Percentiles rank a stretch among this genome's conserved stretches.
phyloP scores from a whole-genome alignment of 35 echinoderm and acorn worm genomes.

The Eucidaris tribuloides region DNA sequence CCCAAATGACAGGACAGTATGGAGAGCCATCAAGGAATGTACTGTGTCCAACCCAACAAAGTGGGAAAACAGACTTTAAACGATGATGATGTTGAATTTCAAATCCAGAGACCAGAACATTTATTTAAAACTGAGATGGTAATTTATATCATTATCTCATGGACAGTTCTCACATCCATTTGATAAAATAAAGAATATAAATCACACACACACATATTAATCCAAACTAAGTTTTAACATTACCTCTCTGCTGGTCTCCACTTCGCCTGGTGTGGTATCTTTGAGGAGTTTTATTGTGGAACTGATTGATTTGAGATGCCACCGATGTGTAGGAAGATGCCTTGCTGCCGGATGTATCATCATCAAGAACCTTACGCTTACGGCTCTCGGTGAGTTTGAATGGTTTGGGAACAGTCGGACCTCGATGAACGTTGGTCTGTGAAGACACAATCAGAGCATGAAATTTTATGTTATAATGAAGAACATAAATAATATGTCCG shows the following conservation, averaged over 20 bases:
- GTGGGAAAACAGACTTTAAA: background rate
- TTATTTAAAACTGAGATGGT: background rate
- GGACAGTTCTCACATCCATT: background rate
- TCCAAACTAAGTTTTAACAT: background rate
- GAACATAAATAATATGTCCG: too few relatives aligned
- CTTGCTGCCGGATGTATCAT: background rate
- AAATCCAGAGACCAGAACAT: background rate
- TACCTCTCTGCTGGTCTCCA: constrained; percentile 73
- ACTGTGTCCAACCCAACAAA: background rate
- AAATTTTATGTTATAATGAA: background rate
- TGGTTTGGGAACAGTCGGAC: constrained; percentile 46
- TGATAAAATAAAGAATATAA: background rate
- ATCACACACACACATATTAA: background rate
- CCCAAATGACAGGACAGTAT: too few relatives aligned
- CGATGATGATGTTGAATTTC: too few relatives aligned
- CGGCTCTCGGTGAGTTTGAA: constrained; percentile 48
- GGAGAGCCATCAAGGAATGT: too few relatives aligned
- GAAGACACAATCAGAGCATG: background rate
- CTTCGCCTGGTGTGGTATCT: constrained; percentile 58
- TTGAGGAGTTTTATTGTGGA: constrained; percentile 75
- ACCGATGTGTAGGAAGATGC: constrained; percentile 31
- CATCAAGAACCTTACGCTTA: constrained; percentile 17
- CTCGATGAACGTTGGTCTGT: constrained; percentile 10
- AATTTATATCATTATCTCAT: background rate
- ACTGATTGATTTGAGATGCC: constrained; percentile 58